phyloP scores from a whole-genome alignment of 2,113 vertebrate species.

The Centropristis striata region DNA sequence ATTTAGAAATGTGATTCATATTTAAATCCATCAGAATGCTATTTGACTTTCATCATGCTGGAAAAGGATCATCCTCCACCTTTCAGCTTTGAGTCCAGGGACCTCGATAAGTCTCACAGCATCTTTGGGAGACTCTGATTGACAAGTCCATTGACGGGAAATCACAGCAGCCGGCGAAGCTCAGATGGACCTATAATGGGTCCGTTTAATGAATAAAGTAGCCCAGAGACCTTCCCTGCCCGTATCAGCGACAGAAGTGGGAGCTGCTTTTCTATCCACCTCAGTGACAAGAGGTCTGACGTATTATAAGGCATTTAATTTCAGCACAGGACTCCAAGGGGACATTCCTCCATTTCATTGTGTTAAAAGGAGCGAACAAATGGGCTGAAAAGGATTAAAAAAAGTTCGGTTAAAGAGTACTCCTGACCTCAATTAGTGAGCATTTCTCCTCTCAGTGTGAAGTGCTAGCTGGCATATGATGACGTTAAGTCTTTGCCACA shows the following conservation, averaged over 20 bases:
- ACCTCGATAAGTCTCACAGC: constrained; percentile 39
- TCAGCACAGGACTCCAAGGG: constrained; percentile 65
- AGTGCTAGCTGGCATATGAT: constrained; percentile 23
- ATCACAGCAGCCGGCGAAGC: constrained; percentile 7
- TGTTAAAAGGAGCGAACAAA: constrained; percentile 66
- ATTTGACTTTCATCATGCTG: constrained; percentile 1
- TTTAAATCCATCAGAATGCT: constrained; percentile 19
- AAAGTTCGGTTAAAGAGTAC: constrained; percentile 59
- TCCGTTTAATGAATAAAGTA: constrained; percentile 67
- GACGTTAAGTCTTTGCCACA: constrained; percentile 30
- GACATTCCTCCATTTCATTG: constrained; percentile 72
- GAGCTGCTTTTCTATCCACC: constrained; percentile 33
- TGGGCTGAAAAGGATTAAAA: constrained; percentile 59
- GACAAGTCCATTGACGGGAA: constrained; percentile 67
- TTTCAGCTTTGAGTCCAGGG: constrained; percentile 17
- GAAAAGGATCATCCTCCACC: constrained; percentile 5
- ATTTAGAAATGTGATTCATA: background rate
- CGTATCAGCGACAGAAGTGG: constrained; percentile 28
- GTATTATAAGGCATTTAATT: constrained; percentile 78
- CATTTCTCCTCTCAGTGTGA: constrained; percentile 60
- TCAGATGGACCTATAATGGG: constrained; percentile 66
- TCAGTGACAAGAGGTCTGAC: constrained; percentile 64
- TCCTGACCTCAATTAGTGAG: constrained; percentile 80
- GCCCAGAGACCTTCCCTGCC: constrained; percentile 47
- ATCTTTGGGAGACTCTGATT: constrained; percentile 54